phyloP scores from a whole-genome alignment of 2,797 vertebrate species.

The Apodemus agrarius region DNA sequence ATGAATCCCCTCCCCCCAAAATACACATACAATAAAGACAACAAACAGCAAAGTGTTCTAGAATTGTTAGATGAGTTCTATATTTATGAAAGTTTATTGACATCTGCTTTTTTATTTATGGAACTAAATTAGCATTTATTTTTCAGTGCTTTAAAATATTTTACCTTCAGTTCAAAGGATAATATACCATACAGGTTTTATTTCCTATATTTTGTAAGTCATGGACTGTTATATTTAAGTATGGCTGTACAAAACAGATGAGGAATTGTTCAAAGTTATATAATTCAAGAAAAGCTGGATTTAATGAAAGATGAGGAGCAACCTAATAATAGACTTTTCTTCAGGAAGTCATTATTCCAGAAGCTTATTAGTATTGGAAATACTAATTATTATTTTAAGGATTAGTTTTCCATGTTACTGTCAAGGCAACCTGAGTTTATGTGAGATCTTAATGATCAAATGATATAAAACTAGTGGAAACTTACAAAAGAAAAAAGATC shows the following conservation, averaged over 20 bases:
- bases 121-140: neutral
- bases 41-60: neutral
- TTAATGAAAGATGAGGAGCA: constrained; percentile 49
- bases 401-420: constrained; percentile 60
- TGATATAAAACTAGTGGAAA: constrained; percentile 61
- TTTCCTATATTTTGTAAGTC: constrained; percentile 52
- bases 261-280: constrained; percentile 37
- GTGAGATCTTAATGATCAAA: neutral
- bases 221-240: constrained; percentile 49
- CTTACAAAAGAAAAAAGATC: constrained; percentile 48
- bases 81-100: constrained; percentile 33
- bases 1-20: neutral
- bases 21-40: neutral
- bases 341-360: constrained; percentile 65
- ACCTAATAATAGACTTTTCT: constrained; percentile 62
- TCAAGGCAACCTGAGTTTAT: constrained; percentile 51
- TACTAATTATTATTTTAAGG: constrained; percentile 56
- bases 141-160: constrained; percentile 13
- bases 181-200: constrained; percentile 37
- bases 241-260: constrained; percentile 46
- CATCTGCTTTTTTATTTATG: constrained; percentile 31
- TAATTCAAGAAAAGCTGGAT: constrained; percentile 11
- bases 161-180: constrained; percentile 47
- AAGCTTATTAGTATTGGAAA: constrained; percentile 49
- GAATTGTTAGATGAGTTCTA: constrained; percentile 61